Evolutionary conservation across 2,797 vertebrate genomes (phyloP), one percentile per base, ranked within the genome.

Genomic region (Crenichthys baileyi): DNA sequence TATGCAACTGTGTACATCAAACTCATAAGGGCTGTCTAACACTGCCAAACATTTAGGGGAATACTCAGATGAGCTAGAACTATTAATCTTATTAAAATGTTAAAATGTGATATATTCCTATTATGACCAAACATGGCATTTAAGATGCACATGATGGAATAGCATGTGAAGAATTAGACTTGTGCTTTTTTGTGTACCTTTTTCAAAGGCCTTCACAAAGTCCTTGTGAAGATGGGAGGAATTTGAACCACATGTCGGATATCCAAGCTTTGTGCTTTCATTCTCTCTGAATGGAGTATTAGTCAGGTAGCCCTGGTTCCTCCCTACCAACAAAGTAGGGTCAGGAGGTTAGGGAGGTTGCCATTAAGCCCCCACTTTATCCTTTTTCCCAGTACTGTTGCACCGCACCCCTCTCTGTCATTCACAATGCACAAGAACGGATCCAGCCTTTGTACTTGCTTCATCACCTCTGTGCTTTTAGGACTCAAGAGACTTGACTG

Each of bases 231-330:
- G 89, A 92, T 78, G 70, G 79, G 51, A 89, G 90, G 89, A 94
- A 95, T 94, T 91, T 78, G 87, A 94, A 92, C 92, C 94, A 93
- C 87, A 93, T 93, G 92, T 92, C 79, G 85, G 89, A 92, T 89
- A 92, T 91, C 82, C 88, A 91, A 88, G 89, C 89, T 89, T 87
- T 91, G 88, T 80, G 88, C 93, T 92, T 93, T 95, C 92, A 93
- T 93, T 90, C 87, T 82, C 91, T 82, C 87, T 93, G 88, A 93
- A 92, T 90, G 82, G 93, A 82, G 88, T 86, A 88, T 86, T 73
- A 89, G 90, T 90, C 83, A 89, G 90, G 86, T 90, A 90, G 80
- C 88, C 72, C 78, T 77, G 72, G 89, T 91, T 91, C 89, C 86
- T 90, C 81, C 87, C 80, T 60, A 88, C 72, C 84, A 91, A 92